Conservation (phyloP, 2,113 vertebrate genomes). For the Tachysurus vachellii region DNA sequence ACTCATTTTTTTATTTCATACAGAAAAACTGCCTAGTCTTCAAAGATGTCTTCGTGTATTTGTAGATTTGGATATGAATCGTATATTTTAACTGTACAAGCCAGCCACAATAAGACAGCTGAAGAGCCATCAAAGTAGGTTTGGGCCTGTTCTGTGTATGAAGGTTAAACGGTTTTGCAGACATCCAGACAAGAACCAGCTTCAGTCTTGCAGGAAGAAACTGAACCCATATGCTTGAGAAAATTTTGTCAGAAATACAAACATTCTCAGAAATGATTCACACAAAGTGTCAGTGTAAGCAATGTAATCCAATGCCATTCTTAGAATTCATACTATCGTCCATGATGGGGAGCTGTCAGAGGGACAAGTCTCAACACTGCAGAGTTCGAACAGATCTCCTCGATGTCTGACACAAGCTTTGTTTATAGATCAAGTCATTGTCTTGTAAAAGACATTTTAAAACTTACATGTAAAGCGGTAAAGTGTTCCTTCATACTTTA, state of each 20-base stretch:
- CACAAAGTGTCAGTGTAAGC: conserved; percentile 76
- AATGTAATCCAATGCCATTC: conserved; percentile 84
- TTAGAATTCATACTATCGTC: conserved; percentile 78
- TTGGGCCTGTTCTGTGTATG: conserved; percentile 18
- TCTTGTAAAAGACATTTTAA: conserved; percentile 56
- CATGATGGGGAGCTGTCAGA: conserved; percentile 71
- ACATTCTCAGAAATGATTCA: conserved; percentile 80
- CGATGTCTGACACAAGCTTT: conserved; percentile 77
- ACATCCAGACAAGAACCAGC: conserved; percentile 69
- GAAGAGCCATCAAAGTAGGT: conserved; percentile 12
- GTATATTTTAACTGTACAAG: neutral
- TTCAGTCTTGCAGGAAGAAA: conserved; percentile 64
- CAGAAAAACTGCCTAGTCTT: neutral
- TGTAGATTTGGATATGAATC: neutral
- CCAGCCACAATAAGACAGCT: conserved; percentile 13
- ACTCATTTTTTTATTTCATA: neutral
- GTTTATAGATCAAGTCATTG: conserved; percentile 75
- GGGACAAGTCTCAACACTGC: conserved; percentile 77
- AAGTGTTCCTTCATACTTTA: conserved; percentile 76
- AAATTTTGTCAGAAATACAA: conserved; percentile 79
- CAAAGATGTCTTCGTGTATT: neutral
- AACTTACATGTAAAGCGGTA: conserved; percentile 30
- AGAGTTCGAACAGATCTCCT: conserved; percentile 75
- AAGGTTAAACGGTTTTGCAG: conserved; percentile 58
- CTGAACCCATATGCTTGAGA: conserved; percentile 72